Evolutionary conservation across 2,888 invertebrate species (phyloP).

Genomic region (Drosophila conformis): DNA sequence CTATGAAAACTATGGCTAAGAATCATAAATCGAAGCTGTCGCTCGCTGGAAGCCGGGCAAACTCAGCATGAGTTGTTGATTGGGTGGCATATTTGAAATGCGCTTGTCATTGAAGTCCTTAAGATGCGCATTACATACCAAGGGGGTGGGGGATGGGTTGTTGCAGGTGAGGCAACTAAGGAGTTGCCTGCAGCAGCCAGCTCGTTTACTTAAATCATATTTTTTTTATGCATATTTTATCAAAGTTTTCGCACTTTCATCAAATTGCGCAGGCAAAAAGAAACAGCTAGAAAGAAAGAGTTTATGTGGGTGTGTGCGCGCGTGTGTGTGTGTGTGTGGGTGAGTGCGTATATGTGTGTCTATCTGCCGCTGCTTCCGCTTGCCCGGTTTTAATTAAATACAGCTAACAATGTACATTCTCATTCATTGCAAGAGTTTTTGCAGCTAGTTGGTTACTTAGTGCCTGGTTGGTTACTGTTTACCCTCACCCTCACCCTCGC

Average conservation of each 20-base stretch:
- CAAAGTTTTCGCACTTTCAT: constrained; percentile 54
- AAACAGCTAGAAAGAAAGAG: neutral
- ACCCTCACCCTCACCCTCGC: neutral
- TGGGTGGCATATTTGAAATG: neutral
- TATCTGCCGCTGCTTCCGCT: constrained; percentile 20
- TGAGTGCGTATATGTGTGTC: constrained; percentile 2
- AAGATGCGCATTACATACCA: neutral
- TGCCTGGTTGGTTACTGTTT: constrained; percentile 29
- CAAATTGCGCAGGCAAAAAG: constrained; percentile 45
- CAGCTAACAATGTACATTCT: constrained; percentile 70
- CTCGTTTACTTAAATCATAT: constrained; percentile 23
- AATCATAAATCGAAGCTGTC: neutral
- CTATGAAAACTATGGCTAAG: neutral
- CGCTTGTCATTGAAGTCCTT: neutral
- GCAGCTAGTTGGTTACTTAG: constrained; percentile 68
- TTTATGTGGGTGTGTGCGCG: neutral
- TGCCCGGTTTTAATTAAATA: constrained; percentile 62
- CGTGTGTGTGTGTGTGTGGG: neutral
- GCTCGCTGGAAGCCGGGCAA: neutral
- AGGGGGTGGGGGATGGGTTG: neutral
- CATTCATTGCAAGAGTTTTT: constrained; percentile 66
- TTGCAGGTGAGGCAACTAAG: neutral
- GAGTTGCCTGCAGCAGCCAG: neutral
- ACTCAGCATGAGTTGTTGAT: constrained; percentile 1
- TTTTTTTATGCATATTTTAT: constrained; percentile 58